Base-by-base conservation (phyloP, 2,113 vertebrate genomes). In the Oxyruncus cristatus region DNA sequence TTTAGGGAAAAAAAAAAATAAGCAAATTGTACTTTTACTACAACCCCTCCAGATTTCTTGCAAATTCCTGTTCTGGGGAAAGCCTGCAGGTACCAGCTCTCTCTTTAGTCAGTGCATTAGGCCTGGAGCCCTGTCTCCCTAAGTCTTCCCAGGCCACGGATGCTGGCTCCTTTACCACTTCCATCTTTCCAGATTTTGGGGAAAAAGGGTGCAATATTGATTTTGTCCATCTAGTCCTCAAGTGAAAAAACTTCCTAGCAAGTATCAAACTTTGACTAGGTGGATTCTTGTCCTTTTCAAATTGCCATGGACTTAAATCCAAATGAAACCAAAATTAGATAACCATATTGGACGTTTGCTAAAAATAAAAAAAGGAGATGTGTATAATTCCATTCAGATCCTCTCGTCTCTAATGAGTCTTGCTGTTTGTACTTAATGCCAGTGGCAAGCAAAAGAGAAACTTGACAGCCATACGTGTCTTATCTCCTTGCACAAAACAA, bases 61-160 rank as follows among this genome's bases (percentile, higher is more conserved):
- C 20, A 30, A 81, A 41, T 12, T 44, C 11, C 27, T 35, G 14
- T 19, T 61, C 39, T 37, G 8, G 12, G 13, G 28, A 19, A 59
- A 82, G 47, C 12, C 35, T 70, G 65, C 19, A 85, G 56, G 18
- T 44, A 47, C 8, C 12, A 85, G 33, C 18, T 18, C 46, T 71
- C 61, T 39, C 14, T 21, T 22, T 19, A 47, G 4, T 35, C 8
- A 55, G 42, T 12, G 35, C 3, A 6, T 66, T 2, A 42, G 16
- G 9, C 47, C 47, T 35, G 46, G 39, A 85, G 39, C 1, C 6
- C 7, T 26, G 1, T 58, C 62, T 66, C 53, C 7, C 0, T 5
- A 27, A 27, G 12, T 5, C 47, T 44, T 56, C 39, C 27, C 16
- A 41, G 32, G 33, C 8, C 35, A 22, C 0, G 0, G 8, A 22